A percentile compares a stretch with the other conserved stretches of the same genome.
Evolutionary conservation across 2,888 invertebrate species (phyloP).

Genomic region (Drosophila buzzatii): DNA sequence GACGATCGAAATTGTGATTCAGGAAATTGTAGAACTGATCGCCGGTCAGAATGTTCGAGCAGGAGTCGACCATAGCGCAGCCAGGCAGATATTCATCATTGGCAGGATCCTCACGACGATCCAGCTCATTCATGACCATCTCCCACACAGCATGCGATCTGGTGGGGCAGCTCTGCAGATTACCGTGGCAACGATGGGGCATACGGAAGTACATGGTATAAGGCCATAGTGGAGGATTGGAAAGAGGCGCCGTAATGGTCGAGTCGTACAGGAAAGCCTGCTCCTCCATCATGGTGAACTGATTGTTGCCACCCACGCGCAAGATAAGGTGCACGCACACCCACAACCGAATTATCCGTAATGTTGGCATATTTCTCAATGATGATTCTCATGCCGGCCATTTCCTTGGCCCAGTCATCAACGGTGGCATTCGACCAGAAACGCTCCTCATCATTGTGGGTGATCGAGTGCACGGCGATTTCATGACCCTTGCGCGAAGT

Average conservation of each 20-base stretch:
- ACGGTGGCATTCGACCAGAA: conserved; percentile 97
- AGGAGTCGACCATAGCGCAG: conserved; percentile 97
- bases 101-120: conserved; percentile 95
- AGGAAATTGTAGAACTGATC: conserved; percentile 98
- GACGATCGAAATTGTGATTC: conserved; percentile 96
- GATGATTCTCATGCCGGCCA: conserved; percentile 97
- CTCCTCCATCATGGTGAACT: conserved; percentile 99
- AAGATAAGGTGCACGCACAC: conserved; percentile 96
- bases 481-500: conserved; percentile 96
- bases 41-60: conserved; percentile 95
- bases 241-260: conserved; percentile 95
- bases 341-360: conserved; percentile 95
- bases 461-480: conserved; percentile 96
- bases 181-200: conserved; percentile 97
- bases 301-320: conserved; percentile 96
- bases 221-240: conserved; percentile 97
- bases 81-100: conserved; percentile 96
- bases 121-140: conserved; percentile 97
- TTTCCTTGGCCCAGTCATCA: conserved; percentile 97
- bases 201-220: conserved; percentile 99
- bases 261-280: conserved; percentile 98
- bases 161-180: conserved; percentile 95
- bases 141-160: conserved; percentile 98
- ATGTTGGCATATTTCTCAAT: conserved; percentile 95
- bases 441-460: conserved; percentile 96